Percentiles rank a stretch among this genome's conserved stretches.
Evolutionary conservation across 2,797 vertebrate species (phyloP).

Genomic region (Discoglossus pictus): DNA sequence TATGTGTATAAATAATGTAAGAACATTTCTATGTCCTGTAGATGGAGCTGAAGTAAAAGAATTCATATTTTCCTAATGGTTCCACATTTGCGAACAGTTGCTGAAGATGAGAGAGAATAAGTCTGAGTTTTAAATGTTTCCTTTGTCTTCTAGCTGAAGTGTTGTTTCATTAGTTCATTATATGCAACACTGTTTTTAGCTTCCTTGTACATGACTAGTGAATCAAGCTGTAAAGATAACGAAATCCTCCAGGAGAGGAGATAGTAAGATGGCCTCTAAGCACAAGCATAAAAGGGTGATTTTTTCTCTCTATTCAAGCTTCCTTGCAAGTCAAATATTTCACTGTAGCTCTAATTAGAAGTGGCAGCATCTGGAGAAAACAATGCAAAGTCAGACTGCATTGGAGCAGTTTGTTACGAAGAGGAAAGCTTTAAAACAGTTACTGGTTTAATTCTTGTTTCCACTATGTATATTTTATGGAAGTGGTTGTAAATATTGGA

Average conservation of each 20-base stretch:
- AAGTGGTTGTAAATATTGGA: no score
- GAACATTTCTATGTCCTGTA: slow-evolving; percentile 21
- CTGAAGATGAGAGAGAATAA: slow-evolving; percentile 30
- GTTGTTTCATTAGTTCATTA: slow-evolving; percentile 38
- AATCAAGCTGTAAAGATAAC: slow-evolving; percentile 27
- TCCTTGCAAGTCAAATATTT: slow-evolving; percentile 40
- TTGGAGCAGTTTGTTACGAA: slow-evolving; percentile 13
- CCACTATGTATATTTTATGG: no score
- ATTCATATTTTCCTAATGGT: background rate
- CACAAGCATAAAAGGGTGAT: slow-evolving; percentile 24
- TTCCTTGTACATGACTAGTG: slow-evolving; percentile 32
- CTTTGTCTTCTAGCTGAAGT: slow-evolving; percentile 36
- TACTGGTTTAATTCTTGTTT: no score
- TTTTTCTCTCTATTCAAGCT: slow-evolving; percentile 20
- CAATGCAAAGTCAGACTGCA: slow-evolving; percentile 4
- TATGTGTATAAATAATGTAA: background rate
- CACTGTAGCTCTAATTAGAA: slow-evolving; percentile 32
- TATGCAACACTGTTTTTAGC: slow-evolving; percentile 27
- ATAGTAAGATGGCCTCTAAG: slow-evolving; percentile 24
- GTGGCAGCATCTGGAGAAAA: slow-evolving; percentile 31
- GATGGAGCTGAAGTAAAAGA: slow-evolving; percentile 41
- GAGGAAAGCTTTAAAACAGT: background rate
- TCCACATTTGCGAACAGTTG: slow-evolving; percentile 28
- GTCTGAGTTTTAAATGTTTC: slow-evolving; percentile 26
- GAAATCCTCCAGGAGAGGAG: slow-evolving; percentile 22